phyloP scores from a whole-genome alignment of 2,797 vertebrate species.

The Bradypodion ventrale region DNA sequence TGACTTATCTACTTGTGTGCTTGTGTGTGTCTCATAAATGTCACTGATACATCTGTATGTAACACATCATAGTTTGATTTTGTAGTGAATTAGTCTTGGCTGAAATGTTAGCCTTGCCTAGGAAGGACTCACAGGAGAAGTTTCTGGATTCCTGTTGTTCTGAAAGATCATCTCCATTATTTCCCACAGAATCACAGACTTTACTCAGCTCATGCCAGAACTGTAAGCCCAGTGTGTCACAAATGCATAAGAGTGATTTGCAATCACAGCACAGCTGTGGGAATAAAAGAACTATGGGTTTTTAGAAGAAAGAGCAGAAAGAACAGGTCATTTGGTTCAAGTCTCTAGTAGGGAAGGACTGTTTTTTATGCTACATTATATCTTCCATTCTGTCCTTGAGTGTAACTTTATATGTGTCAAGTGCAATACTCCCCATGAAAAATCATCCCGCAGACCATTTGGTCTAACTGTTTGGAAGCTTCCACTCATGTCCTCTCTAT shows the following conservation, averaged over 20 bases:
- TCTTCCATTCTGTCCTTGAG: conserved; percentile 42
- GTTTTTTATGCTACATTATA: not conserved
- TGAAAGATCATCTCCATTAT: not conserved
- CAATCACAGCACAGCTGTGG: conserved; percentile 12
- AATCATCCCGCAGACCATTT: conserved; percentile 39
- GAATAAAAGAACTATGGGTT: conserved; percentile 38
- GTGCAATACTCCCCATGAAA: conserved; percentile 29
- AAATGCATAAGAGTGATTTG: not conserved
- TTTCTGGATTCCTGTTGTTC: not conserved
- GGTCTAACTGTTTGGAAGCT: conserved; percentile 29
- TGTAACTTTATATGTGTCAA: conserved; percentile 37
- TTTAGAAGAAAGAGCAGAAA: conserved; percentile 41
- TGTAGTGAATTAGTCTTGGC: not conserved
- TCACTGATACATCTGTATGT: too few relatives aligned
- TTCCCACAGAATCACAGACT: not conserved
- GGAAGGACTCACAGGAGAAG: not conserved
- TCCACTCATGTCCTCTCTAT: conserved; percentile 23
- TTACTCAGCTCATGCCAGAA: not conserved
- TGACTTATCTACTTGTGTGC: too few relatives aligned
- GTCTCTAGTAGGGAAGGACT: not conserved
- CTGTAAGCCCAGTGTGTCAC: not conserved
- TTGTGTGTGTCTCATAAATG: not conserved
- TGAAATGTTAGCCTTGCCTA: not conserved
- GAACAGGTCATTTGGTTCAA: conserved; percentile 28
- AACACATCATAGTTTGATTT: not conserved